These are phyloP conservation scores for Muscicapa adusta DNA, from an alignment of 2,113 vertebrate genomes.

Conservation along the genomic window DNA sequence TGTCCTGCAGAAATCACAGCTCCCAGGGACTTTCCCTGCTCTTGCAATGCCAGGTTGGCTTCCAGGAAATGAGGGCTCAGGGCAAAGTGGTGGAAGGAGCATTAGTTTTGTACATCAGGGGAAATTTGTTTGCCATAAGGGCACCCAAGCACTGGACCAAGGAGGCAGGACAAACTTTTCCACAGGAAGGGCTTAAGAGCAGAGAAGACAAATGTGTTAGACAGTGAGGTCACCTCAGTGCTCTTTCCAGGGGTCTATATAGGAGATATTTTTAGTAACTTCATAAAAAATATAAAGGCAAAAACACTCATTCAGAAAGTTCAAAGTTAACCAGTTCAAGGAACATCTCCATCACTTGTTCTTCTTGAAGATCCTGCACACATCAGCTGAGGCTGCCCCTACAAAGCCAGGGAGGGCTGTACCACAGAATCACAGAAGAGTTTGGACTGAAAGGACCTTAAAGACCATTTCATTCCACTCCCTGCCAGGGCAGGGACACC, in stretches of 20 bases:
- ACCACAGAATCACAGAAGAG: neutral
- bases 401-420: neutral
- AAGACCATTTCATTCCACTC: neutral
- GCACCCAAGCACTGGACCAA: neutral
- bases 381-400: neutral
- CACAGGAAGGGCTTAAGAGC: neutral
- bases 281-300: neutral
- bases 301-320: neutral
- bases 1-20: neutral
- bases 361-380: neutral
- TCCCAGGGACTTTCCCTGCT: neutral
- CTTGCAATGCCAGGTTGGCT: neutral
- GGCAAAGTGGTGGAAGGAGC: neutral
- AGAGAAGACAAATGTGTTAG: neutral
- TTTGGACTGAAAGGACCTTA: neutral
- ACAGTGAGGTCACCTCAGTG: neutral
- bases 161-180: neutral
- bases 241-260: fast-evolving
- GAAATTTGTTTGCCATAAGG: neutral
- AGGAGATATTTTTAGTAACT: neutral
- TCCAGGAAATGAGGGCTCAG: neutral
- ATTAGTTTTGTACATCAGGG: neutral
- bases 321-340: neutral
- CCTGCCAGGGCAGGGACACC: neutral
- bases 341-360: neutral